Base-by-base conservation (phyloP, 2,797 vertebrate genomes). In the Eutrigla gurnardus region DNA sequence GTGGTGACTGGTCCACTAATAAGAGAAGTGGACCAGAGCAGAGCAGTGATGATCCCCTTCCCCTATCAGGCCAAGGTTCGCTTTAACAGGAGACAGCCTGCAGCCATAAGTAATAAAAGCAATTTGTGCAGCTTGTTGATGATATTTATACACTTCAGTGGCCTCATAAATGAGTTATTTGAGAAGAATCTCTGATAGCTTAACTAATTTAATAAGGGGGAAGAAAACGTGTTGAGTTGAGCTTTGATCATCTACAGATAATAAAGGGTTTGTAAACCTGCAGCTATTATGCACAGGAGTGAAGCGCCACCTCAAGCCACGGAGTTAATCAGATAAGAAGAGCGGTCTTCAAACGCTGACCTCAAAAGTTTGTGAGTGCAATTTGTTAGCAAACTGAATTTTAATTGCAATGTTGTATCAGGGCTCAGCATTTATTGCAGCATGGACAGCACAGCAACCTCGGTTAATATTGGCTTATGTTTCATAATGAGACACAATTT, bases 111-210 rank as follows among this genome's bases (percentile, higher is more conserved):
- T 79, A 81, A 65, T 67, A 71, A 65, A 85, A 91, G 89, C 84
- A 88, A 58, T 91, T 68, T 80, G 81, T 83, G 84, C 65, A 83
- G 90, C 70, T 89, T 87, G 80, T 84, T 90, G 82, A 69, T 68
- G 73, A 73, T 85, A 80, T 91, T 91, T 87, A 86, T 84, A 87
- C 83, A 84, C 88, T 88, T 77, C 74, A 90, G 43, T 81, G 81
- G 80, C 74, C 70, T 87, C 67, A 73, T 79, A 85, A 90, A 91
- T 68, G 74, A 80, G 36, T 84, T 81, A 72, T 64, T 10, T 57
- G 54, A 2, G 3, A 61, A 65, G 62, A 54, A 32, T 18, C 37
- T 69, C 2, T 2, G 45, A 73, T 54, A 42, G 37, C 50, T 53
- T 33, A 25, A 52, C 57, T 55, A 32, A 67, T 81, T 81, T 75